Evolutionary conservation across 2,888 invertebrate genomes (phyloP), one percentile per base, ranked within the genome.

Genomic region (Chrysolina haemoptera): DNA sequence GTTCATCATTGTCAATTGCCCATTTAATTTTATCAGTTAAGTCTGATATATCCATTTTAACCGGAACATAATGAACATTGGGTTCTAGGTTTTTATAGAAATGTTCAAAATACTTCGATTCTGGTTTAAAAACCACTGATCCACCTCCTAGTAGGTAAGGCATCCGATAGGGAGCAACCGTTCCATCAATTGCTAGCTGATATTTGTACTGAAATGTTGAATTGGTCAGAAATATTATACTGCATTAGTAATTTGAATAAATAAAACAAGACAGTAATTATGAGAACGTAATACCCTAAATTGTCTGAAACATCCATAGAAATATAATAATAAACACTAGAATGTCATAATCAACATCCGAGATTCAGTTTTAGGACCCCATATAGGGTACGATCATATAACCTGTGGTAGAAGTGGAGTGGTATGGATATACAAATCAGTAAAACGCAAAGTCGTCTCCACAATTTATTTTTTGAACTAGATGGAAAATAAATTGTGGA

Each of bases 141-240:
- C 96, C 95, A 1, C 98, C 98, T 62, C 93, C 95, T 76, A 99
- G 88, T 20, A 99, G 90, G 87, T 97, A 98, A 0, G 98, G 98
- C 79, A 98, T 91, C 76, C 98, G 91, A 87, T 98, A 99, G 0
- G 98, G 96, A 20, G 98, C 98, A 16, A 99, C 98, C 50, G 98
- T 97, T 16, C 99, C 99, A 89, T 99, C 99, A 70, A 99, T 90
- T 84, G 94, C 96, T 41, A 99, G 88, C 89, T 97, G 97, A 88
- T 98, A 99, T 89, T 98, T 98, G 86, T 95, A 96, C 98, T 98
- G 89, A 86, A 92, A 87, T 50, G 78, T 75, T 83, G 79, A 82
- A 67, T n/a, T 1, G 20, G 59, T 43, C 67, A 62, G 20, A 43
- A 59, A 68, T 69, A 0, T 12, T 50, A 35, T 16, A 41, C n/a